These are phyloP conservation scores for Salminus brasiliensis DNA, from an alignment of 2,113 vertebrate genomes.

Conservation along the genomic window DNA sequence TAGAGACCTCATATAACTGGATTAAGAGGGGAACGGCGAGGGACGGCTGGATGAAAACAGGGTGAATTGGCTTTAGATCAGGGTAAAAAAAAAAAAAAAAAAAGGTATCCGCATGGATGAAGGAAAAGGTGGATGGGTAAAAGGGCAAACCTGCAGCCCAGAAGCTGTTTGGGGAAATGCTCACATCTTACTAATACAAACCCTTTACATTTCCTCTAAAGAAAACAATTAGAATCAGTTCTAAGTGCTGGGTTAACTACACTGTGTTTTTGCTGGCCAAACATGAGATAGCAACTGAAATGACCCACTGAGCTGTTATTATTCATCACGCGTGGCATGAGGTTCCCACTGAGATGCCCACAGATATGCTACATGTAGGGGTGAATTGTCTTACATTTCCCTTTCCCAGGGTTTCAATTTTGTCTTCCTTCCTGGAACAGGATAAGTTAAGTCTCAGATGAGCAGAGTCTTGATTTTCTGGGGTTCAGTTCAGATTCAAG, in stretches of 20 bases:
- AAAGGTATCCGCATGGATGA: background rate
- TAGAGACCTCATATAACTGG: background rate
- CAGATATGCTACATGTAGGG: background rate
- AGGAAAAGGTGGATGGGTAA: constrained; percentile 22
- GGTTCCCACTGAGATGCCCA: background rate
- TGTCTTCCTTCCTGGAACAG: too few relatives aligned
- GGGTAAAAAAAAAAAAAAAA: background rate
- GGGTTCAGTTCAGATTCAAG: too few relatives aligned
- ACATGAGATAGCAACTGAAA: background rate
- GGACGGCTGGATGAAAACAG: constrained; percentile 1
- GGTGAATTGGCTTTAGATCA: constrained; percentile 3
- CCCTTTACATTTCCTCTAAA: background rate
- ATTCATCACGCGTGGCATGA: background rate
- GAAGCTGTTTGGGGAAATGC: background rate
- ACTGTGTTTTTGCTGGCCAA: too few relatives aligned
- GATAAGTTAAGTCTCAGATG: too few relatives aligned
- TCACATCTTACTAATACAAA: background rate
- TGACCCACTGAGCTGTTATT: background rate
- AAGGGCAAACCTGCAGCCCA: background rate
- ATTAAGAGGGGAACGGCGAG: constrained; percentile 11
- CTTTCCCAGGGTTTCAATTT: background rate
- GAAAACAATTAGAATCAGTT: background rate
- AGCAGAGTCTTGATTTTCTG: too few relatives aligned
- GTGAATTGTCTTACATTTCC: background rate
- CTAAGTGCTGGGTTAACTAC: background rate